These are phyloP conservation scores for Nymphalis io DNA, from an alignment of 1,140 invertebrate species.

Conservation along the genomic window DNA sequence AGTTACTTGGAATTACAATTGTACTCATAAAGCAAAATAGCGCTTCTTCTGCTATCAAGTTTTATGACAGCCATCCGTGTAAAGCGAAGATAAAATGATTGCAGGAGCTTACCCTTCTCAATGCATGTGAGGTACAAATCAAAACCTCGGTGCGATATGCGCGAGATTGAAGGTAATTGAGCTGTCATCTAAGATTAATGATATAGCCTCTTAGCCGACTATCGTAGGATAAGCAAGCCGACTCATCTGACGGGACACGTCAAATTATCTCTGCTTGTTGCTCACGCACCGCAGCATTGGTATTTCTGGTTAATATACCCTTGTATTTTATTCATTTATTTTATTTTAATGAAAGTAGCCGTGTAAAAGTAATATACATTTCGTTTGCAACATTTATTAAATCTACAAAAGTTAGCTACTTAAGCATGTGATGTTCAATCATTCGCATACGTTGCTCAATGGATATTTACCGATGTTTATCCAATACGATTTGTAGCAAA, in stretches of 20 bases:
- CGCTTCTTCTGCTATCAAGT: slow-evolving; percentile 26
- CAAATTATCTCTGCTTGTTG: slow-evolving; percentile 50
- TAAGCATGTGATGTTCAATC: too few species aligned
- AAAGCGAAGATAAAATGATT: slow-evolving; percentile 48
- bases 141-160: slow-evolving; percentile 52
- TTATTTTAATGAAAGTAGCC: slow-evolving; percentile 22
- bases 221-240: slow-evolving; percentile 47
- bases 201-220: slow-evolving; percentile 33
- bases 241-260: slow-evolving; percentile 45
- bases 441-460: too few species aligned
- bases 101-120: slow-evolving; percentile 39
- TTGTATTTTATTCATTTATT: too few species aligned
- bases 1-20: slow-evolving; percentile 6
- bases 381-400: not conserved
- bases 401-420: too few species aligned
- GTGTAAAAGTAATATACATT: not conserved
- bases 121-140: slow-evolving; percentile 48
- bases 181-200: slow-evolving; percentile 71
- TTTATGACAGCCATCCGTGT: slow-evolving; percentile 33
- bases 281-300: slow-evolving; percentile 34
- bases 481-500: not conserved
- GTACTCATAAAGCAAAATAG: slow-evolving; percentile 19
- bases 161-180: slow-evolving; percentile 63
- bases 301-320: slow-evolving; percentile 38
- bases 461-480: too few species aligned